phyloP scores from a whole-genome alignment of 2,888 invertebrate genomes.

The Cryptocephalus moraei region DNA sequence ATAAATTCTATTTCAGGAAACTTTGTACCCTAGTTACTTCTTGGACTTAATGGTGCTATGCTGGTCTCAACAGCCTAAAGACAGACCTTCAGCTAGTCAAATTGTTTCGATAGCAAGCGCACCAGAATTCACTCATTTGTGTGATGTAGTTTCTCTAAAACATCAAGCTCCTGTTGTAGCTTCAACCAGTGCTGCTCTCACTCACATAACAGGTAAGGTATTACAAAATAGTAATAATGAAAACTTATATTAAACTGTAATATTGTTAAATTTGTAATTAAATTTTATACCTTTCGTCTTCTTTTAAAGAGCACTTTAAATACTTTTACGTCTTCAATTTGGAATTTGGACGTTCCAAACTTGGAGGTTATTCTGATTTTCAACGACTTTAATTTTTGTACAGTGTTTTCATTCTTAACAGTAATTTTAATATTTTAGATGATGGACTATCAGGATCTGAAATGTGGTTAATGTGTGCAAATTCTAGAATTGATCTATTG shows the following conservation, averaged over 20 bases:
- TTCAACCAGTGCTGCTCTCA: constrained; percentile 44
- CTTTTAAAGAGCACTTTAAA: no score
- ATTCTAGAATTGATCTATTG: constrained; percentile 54
- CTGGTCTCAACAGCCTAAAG: constrained; percentile 81
- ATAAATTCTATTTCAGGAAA: constrained; percentile 44
- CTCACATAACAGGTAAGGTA: constrained; percentile 39
- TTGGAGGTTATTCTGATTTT: no score
- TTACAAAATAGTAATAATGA: not conserved
- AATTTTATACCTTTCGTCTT: not conserved
- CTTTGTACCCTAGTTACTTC: constrained; percentile 76
- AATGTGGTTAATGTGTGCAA: constrained; percentile 64
- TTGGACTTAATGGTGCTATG: constrained; percentile 93
- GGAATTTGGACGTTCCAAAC: no score
- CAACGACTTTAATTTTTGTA: no score
- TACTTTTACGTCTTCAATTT: no score
- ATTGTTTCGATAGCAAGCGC: constrained; percentile 86
- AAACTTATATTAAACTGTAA: not conserved
- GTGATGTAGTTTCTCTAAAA: constrained; percentile 66
- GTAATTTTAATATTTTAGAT: constrained; percentile 30
- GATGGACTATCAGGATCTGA: constrained; percentile 52
- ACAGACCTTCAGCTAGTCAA: constrained; percentile 89
- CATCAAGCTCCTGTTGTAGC: constrained; percentile 56
- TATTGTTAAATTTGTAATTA: not conserved
- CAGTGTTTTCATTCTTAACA: no score
- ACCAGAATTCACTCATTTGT: constrained; percentile 85